Evolutionary conservation across 2,113 vertebrate species (phyloP).

Genomic region (Larimichthys polyactis): DNA sequence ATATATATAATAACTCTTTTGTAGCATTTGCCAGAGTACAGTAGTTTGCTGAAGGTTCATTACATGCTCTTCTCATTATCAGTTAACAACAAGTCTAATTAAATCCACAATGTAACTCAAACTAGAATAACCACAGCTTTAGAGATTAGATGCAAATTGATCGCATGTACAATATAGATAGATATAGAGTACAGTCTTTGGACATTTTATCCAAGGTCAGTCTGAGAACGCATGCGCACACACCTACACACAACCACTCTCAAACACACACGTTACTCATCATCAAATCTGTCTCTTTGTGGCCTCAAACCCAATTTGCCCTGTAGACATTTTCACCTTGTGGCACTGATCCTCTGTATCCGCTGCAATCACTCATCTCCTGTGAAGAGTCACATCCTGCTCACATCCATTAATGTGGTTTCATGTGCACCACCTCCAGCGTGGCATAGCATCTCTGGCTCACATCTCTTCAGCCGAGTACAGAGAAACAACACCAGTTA

Average conservation of each 20-base stretch:
- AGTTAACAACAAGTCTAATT: neutral
- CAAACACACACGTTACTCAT: neutral
- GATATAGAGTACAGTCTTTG: neutral
- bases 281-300: constrained; percentile 19
- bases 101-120: neutral
- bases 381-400: constrained; percentile 34
- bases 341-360: constrained; percentile 14
- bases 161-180: neutral
- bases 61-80: neutral
- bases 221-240: neutral
- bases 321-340: constrained; percentile 1
- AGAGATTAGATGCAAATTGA: neutral
- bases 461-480: constrained; percentile 4
- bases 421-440: constrained; percentile 28
- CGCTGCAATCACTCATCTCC: constrained; percentile 29
- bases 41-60: neutral
- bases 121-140: neutral
- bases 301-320: constrained; percentile 25
- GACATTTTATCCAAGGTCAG: neutral
- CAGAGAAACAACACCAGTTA: neutral
- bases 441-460: constrained; percentile 23
- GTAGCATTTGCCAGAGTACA: neutral
- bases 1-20: neutral
- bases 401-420: constrained; percentile 24
- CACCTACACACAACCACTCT: neutral